These are phyloP conservation scores for Siniperca undulata DNA, from an alignment of 2,797 vertebrate species.

Conservation along the genomic window DNA sequence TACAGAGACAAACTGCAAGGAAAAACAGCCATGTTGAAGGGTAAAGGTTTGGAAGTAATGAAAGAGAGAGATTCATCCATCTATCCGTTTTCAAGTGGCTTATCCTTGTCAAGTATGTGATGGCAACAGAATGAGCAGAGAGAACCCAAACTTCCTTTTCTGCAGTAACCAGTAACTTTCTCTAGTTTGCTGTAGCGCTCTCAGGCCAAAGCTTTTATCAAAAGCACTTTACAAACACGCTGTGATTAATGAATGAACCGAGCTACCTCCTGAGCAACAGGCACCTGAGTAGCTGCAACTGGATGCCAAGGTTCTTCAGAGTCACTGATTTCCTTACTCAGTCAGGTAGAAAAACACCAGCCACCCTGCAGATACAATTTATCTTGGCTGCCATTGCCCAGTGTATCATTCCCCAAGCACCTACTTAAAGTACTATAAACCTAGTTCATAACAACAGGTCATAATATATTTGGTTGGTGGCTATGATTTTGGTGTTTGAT, in stretches of 20 bases:
- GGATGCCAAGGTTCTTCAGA: background rate
- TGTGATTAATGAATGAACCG: too few relatives aligned
- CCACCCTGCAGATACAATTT: background rate
- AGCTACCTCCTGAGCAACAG: background rate
- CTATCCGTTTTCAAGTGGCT: slow-evolving; percentile 6
- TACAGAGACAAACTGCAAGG: background rate
- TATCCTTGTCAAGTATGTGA: background rate
- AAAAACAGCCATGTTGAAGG: slow-evolving; percentile 1
- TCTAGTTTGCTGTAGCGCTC: background rate
- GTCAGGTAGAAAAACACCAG: background rate
- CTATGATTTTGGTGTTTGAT: background rate
- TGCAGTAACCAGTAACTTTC: slow-evolving; percentile 1
- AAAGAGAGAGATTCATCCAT: slow-evolving; percentile 16
- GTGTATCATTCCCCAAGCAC: background rate
- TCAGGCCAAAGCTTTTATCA: too few relatives aligned
- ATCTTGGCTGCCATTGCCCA: background rate
- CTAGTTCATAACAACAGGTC: background rate
- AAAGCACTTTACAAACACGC: too few relatives aligned
- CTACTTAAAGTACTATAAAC: background rate
- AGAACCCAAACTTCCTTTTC: background rate
- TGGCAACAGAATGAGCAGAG: background rate
- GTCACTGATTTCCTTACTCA: background rate
- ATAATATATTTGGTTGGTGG: background rate
- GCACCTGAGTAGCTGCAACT: background rate
- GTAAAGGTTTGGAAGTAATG: background rate